These are phyloP conservation scores for Deroplatys truncata DNA, from an alignment of 2,888 invertebrate species.

Conservation along the genomic window DNA sequence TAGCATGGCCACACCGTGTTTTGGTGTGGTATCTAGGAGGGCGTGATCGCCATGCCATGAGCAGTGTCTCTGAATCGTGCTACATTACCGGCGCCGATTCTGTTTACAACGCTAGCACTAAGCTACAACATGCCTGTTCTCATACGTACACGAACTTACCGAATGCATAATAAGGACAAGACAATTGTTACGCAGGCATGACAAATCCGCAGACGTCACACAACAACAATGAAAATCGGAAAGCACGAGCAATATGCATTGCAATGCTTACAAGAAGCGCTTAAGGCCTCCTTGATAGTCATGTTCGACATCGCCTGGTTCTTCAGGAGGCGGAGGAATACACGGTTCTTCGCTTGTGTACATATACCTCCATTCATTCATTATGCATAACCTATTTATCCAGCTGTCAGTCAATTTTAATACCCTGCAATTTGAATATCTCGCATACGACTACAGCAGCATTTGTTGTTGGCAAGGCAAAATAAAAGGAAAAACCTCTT, in stretches of 20 bases:
- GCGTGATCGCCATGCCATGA: too few relatives aligned
- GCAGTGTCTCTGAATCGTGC: background rate
- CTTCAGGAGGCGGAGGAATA: background rate
- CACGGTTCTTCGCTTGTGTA: background rate
- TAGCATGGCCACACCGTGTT: too few relatives aligned
- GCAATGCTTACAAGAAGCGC: background rate
- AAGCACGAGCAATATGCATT: background rate
- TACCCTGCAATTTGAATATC: background rate
- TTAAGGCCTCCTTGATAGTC: background rate
- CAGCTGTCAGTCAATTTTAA: background rate
- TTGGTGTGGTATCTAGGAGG: too few relatives aligned
- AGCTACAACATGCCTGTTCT: background rate
- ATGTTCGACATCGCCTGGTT: background rate
- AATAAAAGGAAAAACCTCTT: background rate
- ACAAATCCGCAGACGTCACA: background rate
- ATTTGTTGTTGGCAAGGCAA: background rate
- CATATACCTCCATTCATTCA: background rate
- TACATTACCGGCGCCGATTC: background rate
- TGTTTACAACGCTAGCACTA: background rate
- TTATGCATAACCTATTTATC: constrained; percentile 1
- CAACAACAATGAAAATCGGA: background rate
- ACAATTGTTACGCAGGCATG: background rate
- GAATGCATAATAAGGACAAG: background rate
- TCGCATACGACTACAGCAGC: background rate
- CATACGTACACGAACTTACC: background rate